phyloP scores from a whole-genome alignment of 1,140 invertebrate genomes.

The Platyscapa corneri region DNA sequence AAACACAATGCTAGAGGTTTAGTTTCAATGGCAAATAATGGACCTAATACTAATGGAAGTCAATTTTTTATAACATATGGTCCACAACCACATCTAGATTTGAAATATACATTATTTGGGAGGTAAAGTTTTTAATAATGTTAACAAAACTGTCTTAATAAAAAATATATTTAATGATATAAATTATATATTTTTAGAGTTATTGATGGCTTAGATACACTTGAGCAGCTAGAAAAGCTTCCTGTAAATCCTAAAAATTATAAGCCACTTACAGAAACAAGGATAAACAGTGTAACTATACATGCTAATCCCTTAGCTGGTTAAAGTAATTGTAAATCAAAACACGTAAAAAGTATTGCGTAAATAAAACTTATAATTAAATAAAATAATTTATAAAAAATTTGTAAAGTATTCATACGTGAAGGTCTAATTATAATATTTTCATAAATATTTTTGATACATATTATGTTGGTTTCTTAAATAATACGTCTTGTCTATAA shows the following conservation, averaged over 20 bases:
- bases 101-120: conserved; percentile 98
- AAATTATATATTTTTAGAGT: conserved; percentile 79
- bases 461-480: not conserved
- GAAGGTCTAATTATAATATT: conserved; percentile 26
- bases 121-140: conserved; percentile 79
- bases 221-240: conserved; percentile 97
- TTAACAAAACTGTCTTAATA: not conserved
- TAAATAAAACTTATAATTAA: no score
- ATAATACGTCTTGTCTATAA: not conserved
- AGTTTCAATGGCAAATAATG: conserved; percentile 99
- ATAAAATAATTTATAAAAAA: conserved; percentile 15
- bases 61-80: conserved; percentile 98
- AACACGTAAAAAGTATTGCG: not conserved
- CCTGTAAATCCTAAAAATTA: conserved; percentile 95
- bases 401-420: conserved; percentile 35
- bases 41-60: conserved; percentile 98
- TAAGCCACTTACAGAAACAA: conserved; percentile 87
- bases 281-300: conserved; percentile 92
- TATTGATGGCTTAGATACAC: conserved; percentile 96
- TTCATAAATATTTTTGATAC: conserved; percentile 5
- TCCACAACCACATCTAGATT: conserved; percentile 95
- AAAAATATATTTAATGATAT: conserved; percentile 36
- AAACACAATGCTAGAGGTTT: conserved; percentile 93
- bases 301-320: conserved; percentile 96
- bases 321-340: conserved; percentile 65